These are phyloP conservation scores for Solenopsis fugax DNA, from an alignment of 1,140 invertebrate species.

Conservation along the genomic window DNA sequence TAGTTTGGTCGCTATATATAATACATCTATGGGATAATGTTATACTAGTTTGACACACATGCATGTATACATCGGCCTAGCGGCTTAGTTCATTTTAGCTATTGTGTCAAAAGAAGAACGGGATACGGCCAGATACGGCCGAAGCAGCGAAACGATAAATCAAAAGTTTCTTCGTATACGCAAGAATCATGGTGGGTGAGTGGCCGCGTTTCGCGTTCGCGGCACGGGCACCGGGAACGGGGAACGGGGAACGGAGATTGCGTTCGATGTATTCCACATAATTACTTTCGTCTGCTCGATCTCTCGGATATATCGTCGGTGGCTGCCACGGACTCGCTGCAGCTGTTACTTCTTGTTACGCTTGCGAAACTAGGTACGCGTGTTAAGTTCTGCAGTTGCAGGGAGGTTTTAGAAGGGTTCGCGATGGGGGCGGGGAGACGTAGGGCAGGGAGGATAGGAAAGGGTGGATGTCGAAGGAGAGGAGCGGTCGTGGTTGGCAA, in stretches of 20 bases:
- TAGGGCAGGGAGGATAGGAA: neutral
- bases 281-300: slow-evolving; percentile 77
- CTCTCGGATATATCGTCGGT: slow-evolving; percentile 72
- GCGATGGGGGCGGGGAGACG: slow-evolving; percentile 1
- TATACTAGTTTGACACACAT: neutral
- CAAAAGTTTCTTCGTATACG: slow-evolving; percentile 71
- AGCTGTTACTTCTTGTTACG: slow-evolving; percentile 78
- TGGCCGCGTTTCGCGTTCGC: slow-evolving; percentile 30
- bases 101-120: slow-evolving; percentile 30
- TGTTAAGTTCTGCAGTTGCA: slow-evolving; percentile 70
- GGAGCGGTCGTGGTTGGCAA: slow-evolving; percentile 23
- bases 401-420: slow-evolving; percentile 56
- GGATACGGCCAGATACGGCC: neutral
- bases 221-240: slow-evolving; percentile 39
- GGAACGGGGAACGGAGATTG: slow-evolving; percentile 49
- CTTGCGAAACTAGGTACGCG: slow-evolving; percentile 71
- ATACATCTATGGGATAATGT: neutral
- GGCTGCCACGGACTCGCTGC: slow-evolving; percentile 65
- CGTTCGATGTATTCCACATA: slow-evolving; percentile 75
- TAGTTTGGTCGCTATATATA: neutral
- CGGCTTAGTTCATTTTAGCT: neutral
- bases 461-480: slow-evolving; percentile 36
- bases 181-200: slow-evolving; percentile 61
- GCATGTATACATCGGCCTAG: neutral
- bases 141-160: slow-evolving; percentile 70